Evolutionary conservation across 2,888 invertebrate species (phyloP), one percentile per base, ranked within the genome.

Genomic region (Imbricaverruca yamaguchii): DNA sequence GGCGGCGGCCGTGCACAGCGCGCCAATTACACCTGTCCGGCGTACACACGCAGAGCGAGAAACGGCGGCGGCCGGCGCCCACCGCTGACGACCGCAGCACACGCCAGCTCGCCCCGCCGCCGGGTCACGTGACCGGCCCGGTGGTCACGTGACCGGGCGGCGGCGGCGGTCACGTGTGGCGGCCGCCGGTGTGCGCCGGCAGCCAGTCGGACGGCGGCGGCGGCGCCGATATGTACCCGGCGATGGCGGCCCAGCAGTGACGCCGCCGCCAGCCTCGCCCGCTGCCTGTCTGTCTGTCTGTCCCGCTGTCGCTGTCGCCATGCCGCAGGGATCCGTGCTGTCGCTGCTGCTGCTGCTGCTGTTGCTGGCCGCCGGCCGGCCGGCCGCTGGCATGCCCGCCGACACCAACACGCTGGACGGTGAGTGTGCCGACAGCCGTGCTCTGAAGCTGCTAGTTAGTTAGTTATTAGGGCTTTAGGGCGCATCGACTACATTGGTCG

Each of bases 31-130:
- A 39, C 2, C 39, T 39, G 39, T 39, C 39, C 39, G n/a, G n/a
- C n/a, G 39, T 39, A 39, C 39, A 39, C 39, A 39, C 39, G 4
- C 2, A 39, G 39, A 39, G 39, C 39, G 69, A 69, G 69, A 69
- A 23, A 69, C 69, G 69, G 39, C 67, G 67, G 39, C 67, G 63
- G n/a, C 63, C 63, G n/a, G 8, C 63, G 39, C 39, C 39, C 39
- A 4, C 69, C 53, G 39, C 74, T 74, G 74, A 74, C 74, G 74
- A 53, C 18, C 53, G 21, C 39, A n/a, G 8, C 74, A 74, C 74
- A 74, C 74, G 74, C 74, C 74, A 74, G 39, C 39, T n/a, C n/a
- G n/a, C 18, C 53, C n/a, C n/a, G n/a, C n/a, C n/a, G 39, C 39
- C 39, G 39, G 39, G 39, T 39, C 39, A 39, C 39, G 39, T 39